phyloP scores from a whole-genome alignment of 2,888 invertebrate species.

The Metopia argyrocephala region DNA sequence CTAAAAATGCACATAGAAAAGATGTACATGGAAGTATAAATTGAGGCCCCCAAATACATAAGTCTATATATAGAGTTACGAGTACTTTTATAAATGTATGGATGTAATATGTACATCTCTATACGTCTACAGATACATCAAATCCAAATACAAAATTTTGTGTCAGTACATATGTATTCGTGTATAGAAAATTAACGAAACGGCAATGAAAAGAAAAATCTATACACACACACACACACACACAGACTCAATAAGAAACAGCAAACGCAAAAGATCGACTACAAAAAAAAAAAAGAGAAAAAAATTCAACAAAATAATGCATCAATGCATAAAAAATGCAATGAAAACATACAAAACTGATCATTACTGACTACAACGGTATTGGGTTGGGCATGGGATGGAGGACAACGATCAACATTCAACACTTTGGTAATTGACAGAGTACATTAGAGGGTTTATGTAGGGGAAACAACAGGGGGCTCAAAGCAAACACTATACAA shows the following conservation, averaged over 20 bases:
- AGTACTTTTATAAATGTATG: not conserved
- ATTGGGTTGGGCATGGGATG: conserved; percentile 3
- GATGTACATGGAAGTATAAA: conserved; percentile 13
- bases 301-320: conserved; percentile 41
- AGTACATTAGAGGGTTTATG: not conserved
- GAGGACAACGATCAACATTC: conserved; percentile 40
- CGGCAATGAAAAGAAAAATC: conserved; percentile 38
- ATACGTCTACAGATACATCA: conserved; percentile 40
- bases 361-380: not conserved
- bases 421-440: conserved; percentile 20
- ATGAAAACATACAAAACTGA: conserved; percentile 29
- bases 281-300: not conserved
- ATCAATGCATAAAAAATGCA: conserved; percentile 52
- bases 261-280: not conserved
- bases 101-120: not conserved
- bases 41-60: not conserved
- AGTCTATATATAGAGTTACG: not conserved
- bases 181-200: conserved; percentile 43
- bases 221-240: too few species aligned
- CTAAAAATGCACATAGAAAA: not conserved
- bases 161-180: not conserved
- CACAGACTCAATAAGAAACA: not conserved
- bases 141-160: conserved; percentile 45
- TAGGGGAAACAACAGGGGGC: not conserved
- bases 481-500: conserved; percentile 50